Evolutionary conservation across 2,888 invertebrate genomes (phyloP), one percentile per base, ranked within the genome.

Genomic region (Cataglyphis rosenhaueri): DNA sequence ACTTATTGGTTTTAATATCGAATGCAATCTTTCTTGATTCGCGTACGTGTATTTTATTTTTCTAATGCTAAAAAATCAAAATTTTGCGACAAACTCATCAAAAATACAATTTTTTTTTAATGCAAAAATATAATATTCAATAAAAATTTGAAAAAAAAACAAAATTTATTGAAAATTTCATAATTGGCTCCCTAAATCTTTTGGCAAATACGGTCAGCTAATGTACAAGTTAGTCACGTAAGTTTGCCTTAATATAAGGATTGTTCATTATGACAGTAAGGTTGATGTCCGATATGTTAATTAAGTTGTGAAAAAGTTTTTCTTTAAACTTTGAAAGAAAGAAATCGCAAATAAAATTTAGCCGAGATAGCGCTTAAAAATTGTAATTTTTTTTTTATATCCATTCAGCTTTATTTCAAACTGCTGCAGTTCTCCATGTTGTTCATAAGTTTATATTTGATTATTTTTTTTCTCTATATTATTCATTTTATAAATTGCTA

Each of bases 201-300:
- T 59, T 18, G 59, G 35, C 62, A 15, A 25, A 32, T 25, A 70
- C 35, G 25, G 70, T 59, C 84, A 64, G 66, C 62, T 62, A 25
- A 66, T 74, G 52, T 61, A 70, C 73, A 84, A 83, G 83, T 68
- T 79, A 84, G 79, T 86, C 62, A 86, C 83, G 74, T 88, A 89
- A 87, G 87, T 84, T 88, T 84, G 84, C 86, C 86, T 88, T 88
- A 84, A 86, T 55, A 55, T 88, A 88, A 84, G 87, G 61, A 84
- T 81, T 74, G 74, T 85, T 88, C 85, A 85, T 85, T 84, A 87
- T 38, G 38, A 73, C 5, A 82, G 79, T 75, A 64, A 35, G 41
- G 59, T 61, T 70, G 12, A 70, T 44, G 70, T 70, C 70, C 78
- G 70, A 79, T n/a, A 70, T 61, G 44, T 66, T 52, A 25, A 64